These are phyloP conservation scores for Ranitomeya imitator DNA, from an alignment of 2,113 vertebrate genomes.

Conservation along the genomic window DNA sequence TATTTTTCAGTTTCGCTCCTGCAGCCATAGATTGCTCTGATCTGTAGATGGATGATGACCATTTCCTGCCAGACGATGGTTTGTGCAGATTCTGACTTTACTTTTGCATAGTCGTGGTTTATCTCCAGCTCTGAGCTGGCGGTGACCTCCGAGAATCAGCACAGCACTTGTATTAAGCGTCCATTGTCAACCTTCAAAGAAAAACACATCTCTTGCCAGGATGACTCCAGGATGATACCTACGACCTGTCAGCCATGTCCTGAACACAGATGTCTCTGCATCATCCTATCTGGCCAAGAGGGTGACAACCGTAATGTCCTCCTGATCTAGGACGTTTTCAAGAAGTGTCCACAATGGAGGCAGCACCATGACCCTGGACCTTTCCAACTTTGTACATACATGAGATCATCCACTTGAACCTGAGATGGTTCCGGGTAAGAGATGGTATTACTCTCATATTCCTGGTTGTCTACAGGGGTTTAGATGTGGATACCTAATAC, in stretches of 20 bases:
- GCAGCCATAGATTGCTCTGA: background rate
- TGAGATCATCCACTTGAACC: too few species aligned
- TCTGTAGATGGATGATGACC: background rate
- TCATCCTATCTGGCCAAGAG: background rate
- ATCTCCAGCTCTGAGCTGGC: background rate
- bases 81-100: background rate
- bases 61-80: background rate
- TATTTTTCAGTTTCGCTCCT: background rate
- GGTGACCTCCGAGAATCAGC: conserved; percentile 10
- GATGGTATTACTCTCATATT: too few species aligned
- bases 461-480: too few species aligned
- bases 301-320: background rate
- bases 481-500: too few species aligned
- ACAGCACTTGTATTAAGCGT: background rate
- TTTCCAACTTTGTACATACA: too few species aligned
- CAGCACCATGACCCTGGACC: too few species aligned
- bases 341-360: too few species aligned
- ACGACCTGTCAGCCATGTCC: background rate
- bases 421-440: too few species aligned
- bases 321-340: too few species aligned
- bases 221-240: background rate
- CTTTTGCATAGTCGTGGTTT: background rate
- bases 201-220: background rate
- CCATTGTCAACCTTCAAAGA: conserved; percentile 13
- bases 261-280: background rate